Evolutionary conservation across 1,140 invertebrate genomes (phyloP).

Genomic region (Lepidostoma basale): DNA sequence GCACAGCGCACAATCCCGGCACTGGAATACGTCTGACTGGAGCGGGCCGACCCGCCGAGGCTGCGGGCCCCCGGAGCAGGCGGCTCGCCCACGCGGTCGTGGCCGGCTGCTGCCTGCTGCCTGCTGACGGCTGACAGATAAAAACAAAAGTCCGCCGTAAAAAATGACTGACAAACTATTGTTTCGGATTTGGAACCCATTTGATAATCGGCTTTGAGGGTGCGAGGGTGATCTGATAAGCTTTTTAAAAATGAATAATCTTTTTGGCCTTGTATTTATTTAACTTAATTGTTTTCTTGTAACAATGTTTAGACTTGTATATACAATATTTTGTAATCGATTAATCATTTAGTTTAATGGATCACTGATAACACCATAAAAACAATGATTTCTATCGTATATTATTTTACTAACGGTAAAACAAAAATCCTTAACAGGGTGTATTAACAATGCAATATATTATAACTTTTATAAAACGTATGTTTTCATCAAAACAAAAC

Average conservation of each 20-base stretch:
- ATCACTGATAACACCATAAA: too few relatives aligned
- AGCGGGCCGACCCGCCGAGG: not conserved
- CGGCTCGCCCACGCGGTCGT: not conserved
- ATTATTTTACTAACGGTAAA: too few relatives aligned
- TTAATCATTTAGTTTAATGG: too few relatives aligned
- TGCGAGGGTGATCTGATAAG: not conserved
- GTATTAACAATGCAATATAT: too few relatives aligned
- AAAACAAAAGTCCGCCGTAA: slow-evolving; percentile 14
- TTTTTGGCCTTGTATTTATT: not conserved
- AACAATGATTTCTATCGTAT: too few relatives aligned
- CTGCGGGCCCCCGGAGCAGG: slow-evolving; percentile 5
- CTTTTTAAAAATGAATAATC: slow-evolving; percentile 8
- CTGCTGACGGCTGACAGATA: slow-evolving; percentile 18
- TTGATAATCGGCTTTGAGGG: slow-evolving; percentile 14
- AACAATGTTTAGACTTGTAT: too few relatives aligned
- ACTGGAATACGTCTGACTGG: slow-evolving; percentile 18
- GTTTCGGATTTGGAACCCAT: slow-evolving; percentile 10
- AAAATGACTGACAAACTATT: slow-evolving; percentile 17
- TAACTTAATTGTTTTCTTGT: too few relatives aligned
- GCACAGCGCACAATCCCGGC: slow-evolving; percentile 12
- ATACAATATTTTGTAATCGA: too few relatives aligned
- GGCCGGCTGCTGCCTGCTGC: not conserved
- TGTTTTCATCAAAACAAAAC: too few relatives aligned
- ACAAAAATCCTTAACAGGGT: too few relatives aligned
- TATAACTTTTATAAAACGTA: too few relatives aligned